These are phyloP conservation scores for Epicauta chinensis DNA, from an alignment of 1,140 invertebrate genomes.

Conservation along the genomic window DNA sequence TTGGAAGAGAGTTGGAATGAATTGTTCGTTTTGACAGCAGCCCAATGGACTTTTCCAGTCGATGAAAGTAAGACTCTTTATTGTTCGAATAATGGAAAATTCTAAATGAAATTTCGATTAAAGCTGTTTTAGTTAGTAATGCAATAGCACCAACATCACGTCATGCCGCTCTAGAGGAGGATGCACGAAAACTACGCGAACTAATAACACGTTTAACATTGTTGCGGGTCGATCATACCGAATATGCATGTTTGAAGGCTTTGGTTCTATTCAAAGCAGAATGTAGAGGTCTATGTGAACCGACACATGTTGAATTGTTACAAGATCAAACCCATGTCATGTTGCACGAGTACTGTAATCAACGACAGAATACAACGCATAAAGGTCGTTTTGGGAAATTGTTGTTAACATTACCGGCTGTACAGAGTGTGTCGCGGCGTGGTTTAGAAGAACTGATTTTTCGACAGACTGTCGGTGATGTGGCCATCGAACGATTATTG, in stretches of 20 bases:
- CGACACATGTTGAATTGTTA: constrained; percentile 57
- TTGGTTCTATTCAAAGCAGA: constrained; percentile 78
- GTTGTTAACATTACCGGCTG: constrained; percentile 59
- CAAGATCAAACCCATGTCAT: constrained; percentile 75
- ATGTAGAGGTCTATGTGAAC: constrained; percentile 54
- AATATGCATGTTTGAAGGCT: constrained; percentile 78
- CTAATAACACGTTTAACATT: constrained; percentile 56
- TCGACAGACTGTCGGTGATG: constrained; percentile 61
- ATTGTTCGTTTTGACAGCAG: constrained; percentile 74
- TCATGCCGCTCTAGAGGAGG: constrained; percentile 41
- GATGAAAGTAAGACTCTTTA: constrained; percentile 67
- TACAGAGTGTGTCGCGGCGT: constrained; percentile 48
- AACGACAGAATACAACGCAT: constrained; percentile 43
- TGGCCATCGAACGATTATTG: constrained; percentile 61
- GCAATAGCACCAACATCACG: constrained; percentile 38
- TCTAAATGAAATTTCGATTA: background rate
- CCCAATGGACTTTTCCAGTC: constrained; percentile 70
- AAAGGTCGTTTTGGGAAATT: constrained; percentile 56
- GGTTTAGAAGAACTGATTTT: constrained; percentile 62
- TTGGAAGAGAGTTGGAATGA: constrained; percentile 77
- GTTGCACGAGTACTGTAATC: constrained; percentile 58
- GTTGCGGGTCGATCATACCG: constrained; percentile 69
- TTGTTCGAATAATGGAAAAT: background rate
- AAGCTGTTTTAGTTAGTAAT: constrained; percentile 40
- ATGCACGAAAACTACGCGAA: constrained; percentile 47